These are phyloP conservation scores for Hippocampus abdominalis DNA, from an alignment of 2,113 vertebrate species.

Conservation along the genomic window DNA sequence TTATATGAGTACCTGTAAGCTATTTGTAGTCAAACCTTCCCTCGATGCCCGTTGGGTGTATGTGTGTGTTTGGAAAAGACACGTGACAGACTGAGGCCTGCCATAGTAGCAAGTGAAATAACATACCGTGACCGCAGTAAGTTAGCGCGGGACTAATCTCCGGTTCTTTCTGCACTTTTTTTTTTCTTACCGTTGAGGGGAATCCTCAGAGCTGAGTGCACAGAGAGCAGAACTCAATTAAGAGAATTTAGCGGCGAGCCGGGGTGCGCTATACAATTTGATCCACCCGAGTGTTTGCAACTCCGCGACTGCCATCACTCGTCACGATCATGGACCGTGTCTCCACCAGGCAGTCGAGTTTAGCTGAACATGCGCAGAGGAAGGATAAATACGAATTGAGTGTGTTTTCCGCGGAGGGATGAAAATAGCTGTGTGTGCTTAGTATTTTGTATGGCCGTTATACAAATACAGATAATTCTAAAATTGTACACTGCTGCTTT, in stretches of 20 bases:
- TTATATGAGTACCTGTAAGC: not conserved
- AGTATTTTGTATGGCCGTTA: not conserved
- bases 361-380: not conserved
- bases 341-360: not conserved
- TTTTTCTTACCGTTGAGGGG: not conserved
- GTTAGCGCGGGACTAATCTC: not conserved
- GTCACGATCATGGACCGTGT: not conserved
- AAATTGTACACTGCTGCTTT: not conserved
- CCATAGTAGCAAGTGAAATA: not conserved
- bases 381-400: not conserved
- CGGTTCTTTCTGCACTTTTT: not conserved
- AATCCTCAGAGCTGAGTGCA: not conserved
- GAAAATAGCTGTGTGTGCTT: not conserved
- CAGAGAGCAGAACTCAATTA: not conserved
- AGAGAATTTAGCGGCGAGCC: not conserved
- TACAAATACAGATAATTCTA: too few species aligned
- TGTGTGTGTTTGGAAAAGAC: constrained; percentile 9
- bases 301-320: not conserved
- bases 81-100: not conserved
- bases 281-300: not conserved
- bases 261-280: not conserved
- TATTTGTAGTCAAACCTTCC: not conserved
- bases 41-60: not conserved
- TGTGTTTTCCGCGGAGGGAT: not conserved
- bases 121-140: not conserved